phyloP scores from a whole-genome alignment of 2,113 vertebrate species.

The Dasyprocta punctata region DNA sequence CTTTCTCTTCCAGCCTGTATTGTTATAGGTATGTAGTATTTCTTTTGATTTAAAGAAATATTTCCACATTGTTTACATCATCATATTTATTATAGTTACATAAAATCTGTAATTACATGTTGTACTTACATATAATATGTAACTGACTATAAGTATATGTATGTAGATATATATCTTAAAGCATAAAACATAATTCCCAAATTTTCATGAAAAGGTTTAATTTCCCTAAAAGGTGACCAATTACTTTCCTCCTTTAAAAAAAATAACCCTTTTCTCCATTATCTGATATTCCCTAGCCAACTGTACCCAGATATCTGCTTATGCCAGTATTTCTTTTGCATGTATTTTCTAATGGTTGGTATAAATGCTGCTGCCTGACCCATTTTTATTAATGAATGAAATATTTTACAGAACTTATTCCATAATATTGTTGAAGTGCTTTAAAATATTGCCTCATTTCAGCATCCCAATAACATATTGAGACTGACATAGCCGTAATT shows the following conservation, averaged over 20 bases:
- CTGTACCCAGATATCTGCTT: not conserved
- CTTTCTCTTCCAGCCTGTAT: not conserved
- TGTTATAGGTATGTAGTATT: not conserved
- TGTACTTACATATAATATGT: not conserved
- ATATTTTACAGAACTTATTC: not conserved
- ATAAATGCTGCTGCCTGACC: not conserved
- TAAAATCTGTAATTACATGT: not conserved
- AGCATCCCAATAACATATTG: not conserved
- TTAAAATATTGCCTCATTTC: not conserved
- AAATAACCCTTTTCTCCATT: not conserved
- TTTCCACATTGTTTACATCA: not conserved
- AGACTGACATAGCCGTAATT: not conserved
- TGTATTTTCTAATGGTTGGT: not conserved
- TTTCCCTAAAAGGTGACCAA: not conserved
- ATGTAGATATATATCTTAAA: not conserved
- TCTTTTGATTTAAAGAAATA: not conserved
- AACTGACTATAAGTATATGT: not conserved
- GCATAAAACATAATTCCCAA: not conserved
- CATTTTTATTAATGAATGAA: not conserved
- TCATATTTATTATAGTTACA: not conserved
- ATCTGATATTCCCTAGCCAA: not conserved
- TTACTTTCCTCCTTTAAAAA: not conserved
- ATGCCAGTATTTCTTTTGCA: not conserved
- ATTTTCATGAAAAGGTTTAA: not conserved
- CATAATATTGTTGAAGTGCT: not conserved